Conservation (phyloP, 2,797 vertebrate species). For the Rhinatrema bivittatum region DNA sequence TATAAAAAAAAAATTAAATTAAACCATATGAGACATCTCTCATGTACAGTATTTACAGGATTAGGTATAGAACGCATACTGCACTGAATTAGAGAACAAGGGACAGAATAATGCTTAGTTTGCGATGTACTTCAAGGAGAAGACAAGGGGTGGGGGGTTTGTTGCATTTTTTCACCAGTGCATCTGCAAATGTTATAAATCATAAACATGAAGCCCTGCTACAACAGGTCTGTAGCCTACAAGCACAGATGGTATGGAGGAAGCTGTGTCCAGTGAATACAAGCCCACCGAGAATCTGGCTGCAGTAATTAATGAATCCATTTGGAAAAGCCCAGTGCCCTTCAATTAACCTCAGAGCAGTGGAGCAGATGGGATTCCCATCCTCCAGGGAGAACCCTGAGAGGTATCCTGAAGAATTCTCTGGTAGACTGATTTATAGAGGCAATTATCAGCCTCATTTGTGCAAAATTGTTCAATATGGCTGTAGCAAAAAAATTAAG, state of each 20-base stretch:
- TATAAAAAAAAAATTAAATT: too few species aligned
- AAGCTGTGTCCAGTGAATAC: constrained; percentile 31
- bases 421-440: constrained; percentile 60
- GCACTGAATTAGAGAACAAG: constrained; percentile 34
- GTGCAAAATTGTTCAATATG: constrained; percentile 45
- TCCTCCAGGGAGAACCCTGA: constrained; percentile 51
- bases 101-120: constrained; percentile 21
- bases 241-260: neutral
- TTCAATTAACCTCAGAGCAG: constrained; percentile 55
- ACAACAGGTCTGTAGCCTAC: constrained; percentile 16
- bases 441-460: constrained; percentile 60
- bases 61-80: constrained; percentile 31
- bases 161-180: too few species aligned
- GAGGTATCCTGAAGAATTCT: constrained; percentile 60
- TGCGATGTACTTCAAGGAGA: constrained; percentile 8
- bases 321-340: constrained; percentile 53
- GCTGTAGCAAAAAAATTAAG: constrained; percentile 42
- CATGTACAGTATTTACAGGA: constrained; percentile 28
- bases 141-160: too few species aligned
- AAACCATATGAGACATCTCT: too few species aligned
- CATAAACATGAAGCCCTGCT: constrained; percentile 12
- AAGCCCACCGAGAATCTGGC: constrained; percentile 46
- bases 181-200: constrained; percentile 39
- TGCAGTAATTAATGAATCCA: constrained; percentile 65
- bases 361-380: constrained; percentile 63